Conservation (phyloP, 2,888 invertebrate genomes). For the Eulithis testata region DNA sequence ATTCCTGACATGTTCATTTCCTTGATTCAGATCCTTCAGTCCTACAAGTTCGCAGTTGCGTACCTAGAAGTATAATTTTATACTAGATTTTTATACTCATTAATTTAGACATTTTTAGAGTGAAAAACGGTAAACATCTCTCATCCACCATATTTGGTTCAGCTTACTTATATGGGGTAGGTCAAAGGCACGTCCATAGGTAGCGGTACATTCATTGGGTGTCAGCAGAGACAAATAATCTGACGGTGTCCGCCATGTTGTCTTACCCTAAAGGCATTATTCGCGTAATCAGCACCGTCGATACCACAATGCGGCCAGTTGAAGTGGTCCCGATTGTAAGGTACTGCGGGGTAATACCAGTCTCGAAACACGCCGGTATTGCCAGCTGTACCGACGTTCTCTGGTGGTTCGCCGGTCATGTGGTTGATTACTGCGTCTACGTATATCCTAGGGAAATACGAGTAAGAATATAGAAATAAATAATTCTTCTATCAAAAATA, state of each 20-base stretch:
- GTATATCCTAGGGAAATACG: slow-evolving; percentile 86
- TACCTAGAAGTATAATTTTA: slow-evolving; percentile 65
- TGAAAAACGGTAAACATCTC: too few species aligned
- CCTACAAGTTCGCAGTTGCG: slow-evolving; percentile 91
- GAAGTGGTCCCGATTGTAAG: slow-evolving; percentile 87
- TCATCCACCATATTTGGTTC: too few species aligned
- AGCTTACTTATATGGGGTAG: too few species aligned
- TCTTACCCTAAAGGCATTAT: slow-evolving; percentile 84
- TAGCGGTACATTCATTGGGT: too few species aligned
- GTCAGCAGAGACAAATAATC: too few species aligned
- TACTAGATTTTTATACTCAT: not conserved
- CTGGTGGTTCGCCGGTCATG: slow-evolving; percentile 87
- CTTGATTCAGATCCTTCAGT: slow-evolving; percentile 91
- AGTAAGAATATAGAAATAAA: too few species aligned
- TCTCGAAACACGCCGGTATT: slow-evolving; percentile 79
- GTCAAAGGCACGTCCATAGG: too few species aligned
- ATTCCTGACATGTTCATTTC: slow-evolving; percentile 85
- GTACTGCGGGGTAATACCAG: slow-evolving; percentile 86
- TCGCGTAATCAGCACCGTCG: slow-evolving; percentile 86
- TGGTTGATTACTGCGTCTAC: slow-evolving; percentile 94
- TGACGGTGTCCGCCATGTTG: too few species aligned
- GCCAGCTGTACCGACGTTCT: slow-evolving; percentile 86
- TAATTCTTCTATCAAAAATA: not conserved
- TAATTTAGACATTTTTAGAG: too few species aligned
- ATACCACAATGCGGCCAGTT: slow-evolving; percentile 86